Evolutionary conservation across 1,140 invertebrate species (phyloP), one percentile per base, ranked within the genome.

Genomic region (Tetraneura akinire): DNA sequence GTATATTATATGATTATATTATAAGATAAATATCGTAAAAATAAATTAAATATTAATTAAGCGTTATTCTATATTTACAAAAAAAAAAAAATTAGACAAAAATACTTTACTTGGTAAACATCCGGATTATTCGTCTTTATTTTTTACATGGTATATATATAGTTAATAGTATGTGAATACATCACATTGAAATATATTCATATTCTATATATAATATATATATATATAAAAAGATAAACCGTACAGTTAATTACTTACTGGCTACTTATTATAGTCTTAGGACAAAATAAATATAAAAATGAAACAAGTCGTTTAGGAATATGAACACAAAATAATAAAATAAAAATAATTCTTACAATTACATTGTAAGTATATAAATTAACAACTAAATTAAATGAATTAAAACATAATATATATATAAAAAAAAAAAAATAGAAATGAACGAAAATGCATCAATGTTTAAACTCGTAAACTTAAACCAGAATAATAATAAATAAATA

Each of bases 41-140:
- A 78, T 62, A 62, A 78, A 78, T 78, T 62, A 78, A 57, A 62
- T 62, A 78, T 45, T 78, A 78, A 78, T 47, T 47, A 78, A 78
- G 55, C 74, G 23, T 78, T 62, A 78, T 47, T 62, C 37, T 78
- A 55, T 26, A 57, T 78, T 5, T 60, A 62, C 32, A 74, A 5
- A 45, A 57, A 14, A 29, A 74, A 5, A 45, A 57, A 14, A 29
- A 3, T 49, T 16, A 16, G 21, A 23, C 13, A 23, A 21, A 51
- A 78, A 78, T 78, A 78, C 74, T 78, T 78, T 37, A 74, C 51
- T 78, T n/a, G 74, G 74, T 78, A 78, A 78, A 45, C 55, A 60
- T 47, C 14, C 11, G n/a, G 29, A 57, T 60, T 62, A 66, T 60
- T 26, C 6, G 14, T 18, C 14, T 76, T 55, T 42, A 11, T n/a